phyloP scores from a whole-genome alignment of 2,888 invertebrate genomes.

The Caenorhabditis sp. region DNA sequence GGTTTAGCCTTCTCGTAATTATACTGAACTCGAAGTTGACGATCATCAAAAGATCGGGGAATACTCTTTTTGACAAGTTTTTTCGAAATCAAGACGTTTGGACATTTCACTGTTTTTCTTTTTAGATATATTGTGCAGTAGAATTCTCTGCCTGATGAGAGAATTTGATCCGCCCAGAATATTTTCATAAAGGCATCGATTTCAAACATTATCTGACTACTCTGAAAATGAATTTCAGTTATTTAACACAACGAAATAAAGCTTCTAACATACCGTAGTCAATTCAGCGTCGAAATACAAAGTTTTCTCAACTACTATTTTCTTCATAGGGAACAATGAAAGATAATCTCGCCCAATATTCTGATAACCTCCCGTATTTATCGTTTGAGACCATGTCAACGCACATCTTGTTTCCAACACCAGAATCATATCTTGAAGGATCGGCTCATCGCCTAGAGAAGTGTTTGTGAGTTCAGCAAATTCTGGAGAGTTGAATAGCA shows the following conservation, averaged over 20 bases:
- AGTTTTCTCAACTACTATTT: not conserved
- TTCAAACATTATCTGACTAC: not conserved
- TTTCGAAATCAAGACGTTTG: not conserved
- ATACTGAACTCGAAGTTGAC: not conserved
- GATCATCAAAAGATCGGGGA: not conserved
- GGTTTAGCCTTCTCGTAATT: not conserved
- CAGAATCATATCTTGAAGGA: not conserved
- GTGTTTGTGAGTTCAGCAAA: constrained; percentile 12
- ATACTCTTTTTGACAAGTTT: not conserved
- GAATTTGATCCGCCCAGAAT: not conserved
- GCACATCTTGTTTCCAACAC: not conserved
- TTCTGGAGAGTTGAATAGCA: constrained; percentile 9
- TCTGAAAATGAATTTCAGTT: not conserved
- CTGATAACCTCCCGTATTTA: not conserved
- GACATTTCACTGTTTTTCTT: not conserved
- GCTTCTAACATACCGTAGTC: not conserved
- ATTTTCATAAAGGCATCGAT: not conserved
- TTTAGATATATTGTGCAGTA: not conserved
- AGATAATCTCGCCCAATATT: not conserved
- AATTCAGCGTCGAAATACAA: not conserved
- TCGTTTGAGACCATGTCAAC: not conserved
- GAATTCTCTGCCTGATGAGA: not conserved
- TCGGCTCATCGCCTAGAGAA: constrained; percentile 10
- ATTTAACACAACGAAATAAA: not conserved
- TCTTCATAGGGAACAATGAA: not conserved